Evolutionary conservation across 35 echinoderm and acorn worm genomes (phyloP).

Genomic region (Lytechinus variegatus): DNA sequence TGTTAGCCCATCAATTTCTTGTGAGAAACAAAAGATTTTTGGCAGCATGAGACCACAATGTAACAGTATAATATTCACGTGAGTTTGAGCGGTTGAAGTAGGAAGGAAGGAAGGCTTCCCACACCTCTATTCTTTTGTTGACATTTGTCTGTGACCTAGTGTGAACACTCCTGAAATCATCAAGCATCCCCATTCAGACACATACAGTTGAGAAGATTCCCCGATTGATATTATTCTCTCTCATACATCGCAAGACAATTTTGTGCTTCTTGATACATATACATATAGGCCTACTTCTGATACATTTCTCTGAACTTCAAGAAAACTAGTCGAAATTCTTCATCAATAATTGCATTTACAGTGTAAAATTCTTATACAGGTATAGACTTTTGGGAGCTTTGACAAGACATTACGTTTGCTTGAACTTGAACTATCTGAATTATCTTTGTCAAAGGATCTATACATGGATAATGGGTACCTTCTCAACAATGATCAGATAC

Average conservation of each 20-base stretch:
- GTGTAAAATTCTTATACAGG: too few relatives aligned
- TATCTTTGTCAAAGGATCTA: background rate
- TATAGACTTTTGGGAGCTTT: background rate
- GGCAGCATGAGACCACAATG: background rate
- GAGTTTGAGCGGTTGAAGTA: background rate
- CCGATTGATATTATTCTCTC: background rate
- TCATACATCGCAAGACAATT: too few relatives aligned
- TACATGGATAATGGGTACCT: background rate
- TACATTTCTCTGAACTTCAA: too few relatives aligned
- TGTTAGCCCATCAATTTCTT: background rate
- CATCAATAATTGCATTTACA: too few relatives aligned
- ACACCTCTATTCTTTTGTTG: slow-evolving; percentile 3
- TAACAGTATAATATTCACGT: slow-evolving; percentile 12
- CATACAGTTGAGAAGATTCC: background rate
- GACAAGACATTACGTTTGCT: background rate
- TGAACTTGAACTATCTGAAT: background rate
- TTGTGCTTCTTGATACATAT: too few relatives aligned
- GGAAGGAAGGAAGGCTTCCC: slow-evolving; percentile 7
- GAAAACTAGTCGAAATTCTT: too few relatives aligned
- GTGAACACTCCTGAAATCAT: background rate
- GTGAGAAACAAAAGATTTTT: background rate
- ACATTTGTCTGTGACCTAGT: background rate
- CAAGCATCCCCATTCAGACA: background rate
- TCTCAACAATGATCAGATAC: background rate
- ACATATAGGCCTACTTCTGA: too few relatives aligned